phyloP scores from a whole-genome alignment of 2,113 vertebrate genomes.

The Neodon shergylaensis region DNA sequence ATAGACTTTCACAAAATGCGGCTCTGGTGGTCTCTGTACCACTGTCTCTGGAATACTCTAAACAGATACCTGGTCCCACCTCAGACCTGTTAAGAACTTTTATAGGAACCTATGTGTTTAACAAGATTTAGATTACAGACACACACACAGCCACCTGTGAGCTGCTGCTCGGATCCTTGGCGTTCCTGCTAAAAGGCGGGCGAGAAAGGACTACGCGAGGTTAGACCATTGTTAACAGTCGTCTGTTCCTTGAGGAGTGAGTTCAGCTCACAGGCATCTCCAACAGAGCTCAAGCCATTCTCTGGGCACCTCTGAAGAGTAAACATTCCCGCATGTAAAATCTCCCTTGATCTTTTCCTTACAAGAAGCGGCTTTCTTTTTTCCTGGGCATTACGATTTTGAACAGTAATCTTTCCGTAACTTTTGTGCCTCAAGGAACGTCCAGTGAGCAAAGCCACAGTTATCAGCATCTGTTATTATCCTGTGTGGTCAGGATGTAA shows the following conservation, averaged over 20 bases:
- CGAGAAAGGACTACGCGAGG: not conserved
- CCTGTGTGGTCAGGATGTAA: slow-evolving; percentile 5
- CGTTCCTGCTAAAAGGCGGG: not conserved
- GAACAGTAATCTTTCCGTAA: slow-evolving; percentile 19
- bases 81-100: slow-evolving; percentile 19
- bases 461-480: slow-evolving; percentile 8
- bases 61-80: not conserved
- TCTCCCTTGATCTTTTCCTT: slow-evolving; percentile 43
- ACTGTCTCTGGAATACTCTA: not conserved
- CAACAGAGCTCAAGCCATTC: slow-evolving; percentile 1
- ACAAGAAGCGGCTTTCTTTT: slow-evolving; percentile 44
- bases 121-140: slow-evolving; percentile 47
- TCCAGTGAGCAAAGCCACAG: not conserved
- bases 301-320: not conserved
- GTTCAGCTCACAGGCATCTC: slow-evolving; percentile 59
- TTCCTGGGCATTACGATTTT: slow-evolving; percentile 42
- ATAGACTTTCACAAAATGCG: slow-evolving; percentile 24
- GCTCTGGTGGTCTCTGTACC: not conserved
- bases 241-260: slow-evolving; percentile 62
- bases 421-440: slow-evolving; percentile 49
- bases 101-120: slow-evolving; percentile 45
- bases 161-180: not conserved
- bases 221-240: not conserved
- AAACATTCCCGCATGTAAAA: slow-evolving; percentile 25
- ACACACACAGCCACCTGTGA: slow-evolving; percentile 15